phyloP scores from a whole-genome alignment of 2,113 vertebrate genomes.

The Chelonoidis abingdonii region DNA sequence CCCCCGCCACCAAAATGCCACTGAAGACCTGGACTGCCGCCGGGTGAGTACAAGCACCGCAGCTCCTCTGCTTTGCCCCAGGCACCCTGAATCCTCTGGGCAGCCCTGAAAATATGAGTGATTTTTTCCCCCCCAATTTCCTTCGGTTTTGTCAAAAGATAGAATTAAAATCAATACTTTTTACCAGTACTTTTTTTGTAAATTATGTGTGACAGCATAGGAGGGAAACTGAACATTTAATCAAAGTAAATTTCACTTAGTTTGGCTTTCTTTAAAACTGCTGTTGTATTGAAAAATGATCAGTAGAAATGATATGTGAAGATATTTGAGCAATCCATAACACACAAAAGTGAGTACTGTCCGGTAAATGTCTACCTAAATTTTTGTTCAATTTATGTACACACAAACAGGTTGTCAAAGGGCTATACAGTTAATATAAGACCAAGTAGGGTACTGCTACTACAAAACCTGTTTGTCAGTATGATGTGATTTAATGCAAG shows the following conservation, averaged over 20 bases:
- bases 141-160: neutral
- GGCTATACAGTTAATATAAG: neutral
- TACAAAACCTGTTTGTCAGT: neutral
- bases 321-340: neutral
- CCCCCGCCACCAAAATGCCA: no score
- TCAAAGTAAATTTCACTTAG: neutral
- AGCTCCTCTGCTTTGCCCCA: no score
- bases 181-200: neutral
- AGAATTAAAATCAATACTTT: neutral
- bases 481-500: neutral
- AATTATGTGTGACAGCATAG: neutral
- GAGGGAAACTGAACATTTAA: neutral
- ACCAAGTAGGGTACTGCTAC: neutral
- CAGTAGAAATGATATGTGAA: neutral
- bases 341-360: neutral
- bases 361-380: neutral
- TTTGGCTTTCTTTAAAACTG: neutral
- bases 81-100: no score
- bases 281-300: neutral
- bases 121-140: neutral
- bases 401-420: neutral
- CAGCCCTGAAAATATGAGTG: neutral
- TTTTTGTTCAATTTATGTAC: neutral
- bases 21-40: no score
- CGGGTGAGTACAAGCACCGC: no score